A percentile compares a stretch with the other conserved stretches of the same genome.
Conservation (phyloP, 2,888 invertebrate species). For the Diarsia rubi region DNA sequence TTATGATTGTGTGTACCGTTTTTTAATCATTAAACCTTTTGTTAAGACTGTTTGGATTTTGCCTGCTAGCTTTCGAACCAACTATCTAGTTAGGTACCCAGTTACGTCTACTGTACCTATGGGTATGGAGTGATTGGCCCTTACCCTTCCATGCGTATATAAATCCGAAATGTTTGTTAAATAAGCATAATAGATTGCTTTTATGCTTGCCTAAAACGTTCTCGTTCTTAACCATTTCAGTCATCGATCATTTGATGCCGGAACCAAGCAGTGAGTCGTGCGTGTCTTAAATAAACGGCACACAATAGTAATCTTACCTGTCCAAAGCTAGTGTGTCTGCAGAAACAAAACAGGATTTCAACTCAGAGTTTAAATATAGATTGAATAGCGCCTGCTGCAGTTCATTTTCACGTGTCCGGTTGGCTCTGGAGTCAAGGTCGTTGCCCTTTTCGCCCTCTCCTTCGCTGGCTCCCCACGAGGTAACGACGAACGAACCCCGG, state of each 20-base stretch:
- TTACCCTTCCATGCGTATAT: slow-evolving; percentile 10
- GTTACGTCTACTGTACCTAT: not conserved
- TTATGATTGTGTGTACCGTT: slow-evolving; percentile 31
- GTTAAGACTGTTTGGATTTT: not conserved
- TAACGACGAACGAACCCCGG: slow-evolving; percentile 95
- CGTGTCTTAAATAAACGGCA: slow-evolving; percentile 21
- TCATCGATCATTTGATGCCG: slow-evolving; percentile 43
- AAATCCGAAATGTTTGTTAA: slow-evolving; percentile 2
- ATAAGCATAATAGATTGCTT: slow-evolving; percentile 27
- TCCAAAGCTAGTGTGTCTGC: slow-evolving; percentile 96
- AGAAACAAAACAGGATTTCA: slow-evolving; percentile 94
- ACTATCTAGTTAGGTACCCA: not conserved
- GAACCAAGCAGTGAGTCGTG: slow-evolving; percentile 47
- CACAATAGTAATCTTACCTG: slow-evolving; percentile 91
- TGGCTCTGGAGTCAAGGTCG: slow-evolving; percentile 92
- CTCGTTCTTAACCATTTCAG: slow-evolving; percentile 22
- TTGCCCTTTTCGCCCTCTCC: slow-evolving; percentile 90
- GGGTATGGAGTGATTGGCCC: not conserved
- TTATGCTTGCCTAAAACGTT: not conserved
- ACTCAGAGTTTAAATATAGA: slow-evolving; percentile 93
- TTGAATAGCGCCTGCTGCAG: slow-evolving; percentile 95
- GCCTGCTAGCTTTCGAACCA: slow-evolving; percentile 4
- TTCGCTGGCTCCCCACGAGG: slow-evolving; percentile 93
- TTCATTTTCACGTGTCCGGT: slow-evolving; percentile 93
- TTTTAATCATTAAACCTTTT: slow-evolving; percentile 46